Percentiles rank a stretch among this genome's conserved stretches.
phyloP scores from a whole-genome alignment of 2,888 invertebrate species.

The Ichneumon xanthorius region DNA sequence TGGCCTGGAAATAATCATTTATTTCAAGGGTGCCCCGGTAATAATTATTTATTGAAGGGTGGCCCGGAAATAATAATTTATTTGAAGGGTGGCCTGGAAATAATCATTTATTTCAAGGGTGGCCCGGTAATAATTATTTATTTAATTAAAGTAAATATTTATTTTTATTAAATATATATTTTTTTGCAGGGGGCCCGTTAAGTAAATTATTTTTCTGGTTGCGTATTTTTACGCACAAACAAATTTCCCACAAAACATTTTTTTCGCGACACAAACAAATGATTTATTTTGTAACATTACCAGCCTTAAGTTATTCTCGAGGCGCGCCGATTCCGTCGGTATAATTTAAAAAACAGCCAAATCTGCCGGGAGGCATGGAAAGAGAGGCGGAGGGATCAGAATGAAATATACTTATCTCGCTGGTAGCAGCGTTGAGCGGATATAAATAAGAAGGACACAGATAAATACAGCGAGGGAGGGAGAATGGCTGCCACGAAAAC shows the following conservation, averaged over 20 bases:
- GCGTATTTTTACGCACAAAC: too few species aligned
- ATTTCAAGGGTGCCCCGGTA: too few species aligned
- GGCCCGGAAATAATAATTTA: too few species aligned
- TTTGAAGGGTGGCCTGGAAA: too few species aligned
- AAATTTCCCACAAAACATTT: background rate
- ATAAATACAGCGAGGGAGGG: constrained; percentile 21
- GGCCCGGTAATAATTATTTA: too few species aligned
- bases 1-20: too few species aligned
- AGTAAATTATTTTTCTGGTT: background rate
- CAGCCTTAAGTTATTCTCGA: background rate
- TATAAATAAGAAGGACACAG: constrained; percentile 44
- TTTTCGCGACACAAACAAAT: background rate
- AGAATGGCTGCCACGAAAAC: constrained; percentile 39
- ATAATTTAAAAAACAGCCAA: background rate
- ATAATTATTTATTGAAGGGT: too few species aligned
- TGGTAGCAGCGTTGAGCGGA: constrained; percentile 26
- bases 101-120: too few species aligned
- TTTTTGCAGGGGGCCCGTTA: background rate
- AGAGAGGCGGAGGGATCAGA: constrained; percentile 22
- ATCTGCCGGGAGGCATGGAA: background rate
- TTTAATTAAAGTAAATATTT: too few species aligned
- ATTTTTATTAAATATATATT: background rate
- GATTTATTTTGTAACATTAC: background rate
- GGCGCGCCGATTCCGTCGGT: background rate
- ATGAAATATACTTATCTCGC: constrained; percentile 36